Evolutionary conservation across 2,797 vertebrate genomes (phyloP).

Genomic region (Echeneis naucrates): DNA sequence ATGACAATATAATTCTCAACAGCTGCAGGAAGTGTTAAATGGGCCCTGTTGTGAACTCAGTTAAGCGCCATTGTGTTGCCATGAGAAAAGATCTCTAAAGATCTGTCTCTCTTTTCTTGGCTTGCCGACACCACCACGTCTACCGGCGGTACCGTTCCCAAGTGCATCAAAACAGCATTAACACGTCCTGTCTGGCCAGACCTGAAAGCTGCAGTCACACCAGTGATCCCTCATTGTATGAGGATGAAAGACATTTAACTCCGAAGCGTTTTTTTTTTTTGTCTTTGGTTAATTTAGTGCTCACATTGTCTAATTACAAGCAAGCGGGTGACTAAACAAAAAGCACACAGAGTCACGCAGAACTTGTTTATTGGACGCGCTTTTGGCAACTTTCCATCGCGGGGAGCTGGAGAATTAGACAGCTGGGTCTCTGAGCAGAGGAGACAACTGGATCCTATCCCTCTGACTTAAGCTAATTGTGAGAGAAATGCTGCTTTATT

Average conservation of each 20-base stretch:
- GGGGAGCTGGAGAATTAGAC: slow-evolving; percentile 34
- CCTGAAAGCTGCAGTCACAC: slow-evolving; percentile 2
- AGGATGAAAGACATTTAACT: slow-evolving; percentile 6
- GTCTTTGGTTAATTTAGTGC: slow-evolving; percentile 7
- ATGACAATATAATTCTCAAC: background rate
- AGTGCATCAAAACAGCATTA: slow-evolving; percentile 2
- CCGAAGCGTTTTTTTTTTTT: slow-evolving; percentile 11
- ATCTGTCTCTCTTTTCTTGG: background rate
- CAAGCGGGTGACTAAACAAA: slow-evolving; percentile 29
- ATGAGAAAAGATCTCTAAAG: background rate
- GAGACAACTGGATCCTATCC: slow-evolving; percentile 6
- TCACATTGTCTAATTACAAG: slow-evolving; percentile 31
- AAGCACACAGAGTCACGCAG: background rate
- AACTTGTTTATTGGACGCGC: slow-evolving; percentile 12
- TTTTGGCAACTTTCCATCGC: slow-evolving; percentile 32
- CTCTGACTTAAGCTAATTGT: slow-evolving; percentile 20
- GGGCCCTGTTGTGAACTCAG: background rate
- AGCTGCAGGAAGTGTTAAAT: slow-evolving; percentile 1
- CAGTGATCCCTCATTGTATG: background rate
- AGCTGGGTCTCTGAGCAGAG: slow-evolving; percentile 17
- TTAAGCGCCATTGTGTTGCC: slow-evolving; percentile 5
- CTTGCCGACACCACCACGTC: background rate
- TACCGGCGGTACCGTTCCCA: background rate
- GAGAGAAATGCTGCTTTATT: slow-evolving; percentile 18
- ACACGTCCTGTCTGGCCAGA: background rate